Evolutionary conservation across 1,140 invertebrate genomes (phyloP), one percentile per base, ranked within the genome.

Genomic region (Holotrichia oblita): DNA sequence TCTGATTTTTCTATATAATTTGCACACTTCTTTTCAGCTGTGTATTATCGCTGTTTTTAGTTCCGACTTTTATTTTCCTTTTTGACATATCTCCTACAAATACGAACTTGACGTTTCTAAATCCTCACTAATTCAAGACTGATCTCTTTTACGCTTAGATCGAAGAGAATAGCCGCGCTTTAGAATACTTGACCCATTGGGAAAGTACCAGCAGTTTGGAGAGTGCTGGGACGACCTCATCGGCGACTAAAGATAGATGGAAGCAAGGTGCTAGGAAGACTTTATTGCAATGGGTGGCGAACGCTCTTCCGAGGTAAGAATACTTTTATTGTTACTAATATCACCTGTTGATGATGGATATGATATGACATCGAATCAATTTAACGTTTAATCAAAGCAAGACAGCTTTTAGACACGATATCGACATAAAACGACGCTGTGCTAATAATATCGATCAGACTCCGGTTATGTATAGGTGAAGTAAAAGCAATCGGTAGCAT

Each of bases 201-300:
- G 93, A 94, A 86, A 96, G 94, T 80, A 92, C 92, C 44, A 94
- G 93, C 86, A 95, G 94, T 81, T 88, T 96, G 81, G 95, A 96
- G 85, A 95, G 92, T 81, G 88, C 90, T 81, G 90, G 90, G 77
- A 93, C 92, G 41, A 90, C 90, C 17, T 90, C 91, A 59, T 93
- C 93, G 40, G 89, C 90, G 12, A 89, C 91, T n/a, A 91, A 90
- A 76, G 93, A 95, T 84, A 92, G 93, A 87, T 94, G 93, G 93
- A 93, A 94, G 87, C 92, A 95, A 86, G 95, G 96, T 72, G 97
- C 96, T 78, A 93, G 95, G 85, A 97, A 97, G 89, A 97, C 96
- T 48, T 88, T 99, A 41, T 87, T 99, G 72, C 94, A 96, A 83
- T 99, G 98, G 98, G 97, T 98, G 44, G 94, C 96, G 77, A 97